A percentile compares a stretch with the other conserved stretches of the same genome.
Evolutionary conservation across 2,113 vertebrate genomes (phyloP).

Genomic region (Silurus meridionalis): DNA sequence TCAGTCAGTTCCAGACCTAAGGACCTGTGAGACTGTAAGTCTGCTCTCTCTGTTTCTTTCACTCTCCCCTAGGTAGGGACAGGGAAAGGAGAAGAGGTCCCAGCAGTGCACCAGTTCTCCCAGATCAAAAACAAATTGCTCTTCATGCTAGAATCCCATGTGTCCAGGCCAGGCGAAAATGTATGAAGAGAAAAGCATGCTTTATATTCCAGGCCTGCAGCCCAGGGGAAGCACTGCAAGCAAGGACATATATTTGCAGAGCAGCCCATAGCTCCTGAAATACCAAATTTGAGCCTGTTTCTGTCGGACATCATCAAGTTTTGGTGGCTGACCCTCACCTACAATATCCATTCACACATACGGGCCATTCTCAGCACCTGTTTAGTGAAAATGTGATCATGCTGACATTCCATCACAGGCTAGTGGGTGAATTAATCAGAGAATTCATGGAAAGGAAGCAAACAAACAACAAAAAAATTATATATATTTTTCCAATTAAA

Average conservation of each 20-base stretch:
- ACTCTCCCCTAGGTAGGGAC: not conserved
- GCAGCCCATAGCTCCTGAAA: not conserved
- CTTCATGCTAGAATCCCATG: conserved; percentile 40
- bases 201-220: conserved; percentile 23
- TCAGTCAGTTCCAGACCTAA: not conserved
- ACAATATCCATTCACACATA: not conserved
- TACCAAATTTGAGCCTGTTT: not conserved
- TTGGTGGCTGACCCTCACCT: not conserved
- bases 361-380: not conserved
- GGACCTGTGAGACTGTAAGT: not conserved
- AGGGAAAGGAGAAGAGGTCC: conserved; percentile 15
- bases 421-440: not conserved
- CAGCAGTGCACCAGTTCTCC: conserved; percentile 34
- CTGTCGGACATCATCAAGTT: not conserved
- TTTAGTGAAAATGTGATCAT: not conserved
- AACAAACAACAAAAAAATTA: not conserved
- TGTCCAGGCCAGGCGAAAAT: conserved; percentile 24
- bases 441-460: not conserved
- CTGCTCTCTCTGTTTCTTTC: not conserved
- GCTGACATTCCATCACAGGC: not conserved
- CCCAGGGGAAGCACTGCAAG: not conserved
- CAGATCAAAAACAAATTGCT: conserved; percentile 51
- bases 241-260: conserved; percentile 9
- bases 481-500: not conserved
- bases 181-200: conserved; percentile 27